A percentile compares a stretch with the other conserved stretches of the same genome.
Conservation (phyloP, 1,140 invertebrate genomes). For the Zophobas morio region DNA sequence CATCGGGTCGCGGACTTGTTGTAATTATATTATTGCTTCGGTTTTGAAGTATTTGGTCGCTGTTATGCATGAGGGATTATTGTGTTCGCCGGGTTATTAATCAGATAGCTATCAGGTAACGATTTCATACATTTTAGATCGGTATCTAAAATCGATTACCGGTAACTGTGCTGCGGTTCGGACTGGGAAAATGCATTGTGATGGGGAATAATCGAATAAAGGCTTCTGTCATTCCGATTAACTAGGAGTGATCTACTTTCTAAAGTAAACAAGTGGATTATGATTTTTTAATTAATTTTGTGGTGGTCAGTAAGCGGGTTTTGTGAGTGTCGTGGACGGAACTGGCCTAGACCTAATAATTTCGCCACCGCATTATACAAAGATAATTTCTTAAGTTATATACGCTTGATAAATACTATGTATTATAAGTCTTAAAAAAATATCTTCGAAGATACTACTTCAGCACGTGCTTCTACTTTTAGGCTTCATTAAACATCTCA, state of each 20-base stretch:
- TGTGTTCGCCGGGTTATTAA: constrained; percentile 7
- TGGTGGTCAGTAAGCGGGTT: too few species aligned
- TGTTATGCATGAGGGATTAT: constrained; percentile 10
- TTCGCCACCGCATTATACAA: too few species aligned
- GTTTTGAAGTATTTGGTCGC: background rate
- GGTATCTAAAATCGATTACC: constrained; percentile 20
- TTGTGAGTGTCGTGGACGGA: too few species aligned
- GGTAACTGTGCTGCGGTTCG: constrained; percentile 6
- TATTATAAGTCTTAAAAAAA: too few species aligned
- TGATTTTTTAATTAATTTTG: too few species aligned
- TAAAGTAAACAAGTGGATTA: background rate
- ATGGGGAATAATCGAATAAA: background rate
- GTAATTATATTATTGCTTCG: background rate
- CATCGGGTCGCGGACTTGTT: background rate
- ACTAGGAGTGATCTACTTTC: background rate
- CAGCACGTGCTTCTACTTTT: too few species aligned
- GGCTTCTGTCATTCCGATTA: constrained; percentile 14
- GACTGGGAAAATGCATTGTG: too few species aligned
- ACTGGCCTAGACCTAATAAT: too few species aligned
- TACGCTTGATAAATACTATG: too few species aligned
- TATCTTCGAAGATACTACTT: too few species aligned
- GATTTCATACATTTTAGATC: constrained; percentile 29
- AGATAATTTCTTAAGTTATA: too few species aligned
- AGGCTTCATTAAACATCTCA: too few species aligned
- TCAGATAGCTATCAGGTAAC: constrained; percentile 28